Evolutionary conservation across 1,140 invertebrate genomes (phyloP).

Genomic region (Magallana gigas): DNA sequence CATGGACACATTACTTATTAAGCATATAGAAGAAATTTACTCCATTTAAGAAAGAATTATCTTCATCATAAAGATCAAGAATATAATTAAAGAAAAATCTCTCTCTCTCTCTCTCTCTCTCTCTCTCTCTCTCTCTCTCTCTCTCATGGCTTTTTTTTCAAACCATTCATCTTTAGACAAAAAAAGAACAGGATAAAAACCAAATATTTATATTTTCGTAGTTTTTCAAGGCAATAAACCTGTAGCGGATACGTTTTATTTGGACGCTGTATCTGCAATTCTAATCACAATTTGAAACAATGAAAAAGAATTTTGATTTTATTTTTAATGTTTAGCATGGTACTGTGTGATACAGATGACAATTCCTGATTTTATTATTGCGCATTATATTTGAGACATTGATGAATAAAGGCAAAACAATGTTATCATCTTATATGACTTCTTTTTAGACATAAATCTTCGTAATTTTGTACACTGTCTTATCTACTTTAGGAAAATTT

Average conservation of each 20-base stretch:
- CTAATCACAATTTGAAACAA: neutral
- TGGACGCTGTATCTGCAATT: constrained; percentile 20
- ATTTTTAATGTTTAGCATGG: neutral
- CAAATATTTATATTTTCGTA: neutral
- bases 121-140: neutral
- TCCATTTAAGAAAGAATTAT: neutral
- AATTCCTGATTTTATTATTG: neutral
- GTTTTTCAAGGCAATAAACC: neutral
- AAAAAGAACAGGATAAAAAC: neutral
- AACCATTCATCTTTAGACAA: too few species aligned
- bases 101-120: neutral
- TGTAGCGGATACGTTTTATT: neutral
- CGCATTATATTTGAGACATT: neutral
- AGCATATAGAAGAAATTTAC: too few species aligned
- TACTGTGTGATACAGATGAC: neutral
- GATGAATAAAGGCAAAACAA: constrained; percentile 9
- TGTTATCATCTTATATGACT: neutral
- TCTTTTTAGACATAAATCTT: neutral
- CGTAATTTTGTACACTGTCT: constrained; percentile 1
- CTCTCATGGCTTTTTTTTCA: neutral
- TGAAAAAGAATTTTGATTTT: neutral
- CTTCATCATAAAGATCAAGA: neutral
- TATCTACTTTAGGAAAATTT: constrained; percentile 37
- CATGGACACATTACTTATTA: too few species aligned
- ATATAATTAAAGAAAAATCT: neutral